These are phyloP conservation scores for Andinoacara biseriatus DNA, from an alignment of 2,113 vertebrate species.

Conservation along the genomic window DNA sequence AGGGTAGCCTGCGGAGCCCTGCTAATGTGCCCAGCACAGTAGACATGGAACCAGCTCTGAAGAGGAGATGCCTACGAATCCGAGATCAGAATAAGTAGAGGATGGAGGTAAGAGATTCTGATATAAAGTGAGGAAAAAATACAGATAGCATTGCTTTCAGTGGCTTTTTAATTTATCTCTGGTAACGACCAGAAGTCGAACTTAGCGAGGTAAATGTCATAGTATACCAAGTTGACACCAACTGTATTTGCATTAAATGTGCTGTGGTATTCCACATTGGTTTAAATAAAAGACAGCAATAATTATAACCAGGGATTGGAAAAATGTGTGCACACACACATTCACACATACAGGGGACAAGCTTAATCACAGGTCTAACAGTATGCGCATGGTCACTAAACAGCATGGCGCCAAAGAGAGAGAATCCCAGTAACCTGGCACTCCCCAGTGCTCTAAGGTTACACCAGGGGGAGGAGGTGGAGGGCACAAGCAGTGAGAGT, in stretches of 20 bases:
- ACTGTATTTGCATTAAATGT: neutral
- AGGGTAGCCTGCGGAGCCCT: slow-evolving; percentile 87
- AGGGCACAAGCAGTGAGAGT: slow-evolving; percentile 71
- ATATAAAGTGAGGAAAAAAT: slow-evolving; percentile 2
- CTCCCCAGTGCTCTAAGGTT: slow-evolving; percentile 69
- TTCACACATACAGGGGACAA: slow-evolving; percentile 14
- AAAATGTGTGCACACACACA: slow-evolving; percentile 34
- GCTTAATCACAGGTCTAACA: slow-evolving; percentile 67
- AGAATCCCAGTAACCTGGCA: slow-evolving; percentile 77
- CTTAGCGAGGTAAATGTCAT: neutral
- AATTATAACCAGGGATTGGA: slow-evolving; percentile 28
- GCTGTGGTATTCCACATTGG: neutral
- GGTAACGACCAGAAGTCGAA: neutral
- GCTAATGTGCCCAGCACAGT: slow-evolving; percentile 80
- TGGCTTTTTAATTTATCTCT: neutral
- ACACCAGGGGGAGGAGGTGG: slow-evolving; percentile 69
- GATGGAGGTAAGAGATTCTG: slow-evolving; percentile 66
- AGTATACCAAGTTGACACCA: neutral
- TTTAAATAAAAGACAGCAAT: slow-evolving; percentile 27
- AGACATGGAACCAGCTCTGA: slow-evolving; percentile 93
- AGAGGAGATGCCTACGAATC: slow-evolving; percentile 97
- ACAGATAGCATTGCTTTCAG: slow-evolving; percentile 13
- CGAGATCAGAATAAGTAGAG: slow-evolving; percentile 97
- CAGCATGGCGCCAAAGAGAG: slow-evolving; percentile 74
- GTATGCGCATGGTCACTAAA: slow-evolving; percentile 66